Evolutionary conservation across 2,888 invertebrate species (phyloP), one percentile per base, ranked within the genome.

Genomic region (Dastarcus helophoroides): DNA sequence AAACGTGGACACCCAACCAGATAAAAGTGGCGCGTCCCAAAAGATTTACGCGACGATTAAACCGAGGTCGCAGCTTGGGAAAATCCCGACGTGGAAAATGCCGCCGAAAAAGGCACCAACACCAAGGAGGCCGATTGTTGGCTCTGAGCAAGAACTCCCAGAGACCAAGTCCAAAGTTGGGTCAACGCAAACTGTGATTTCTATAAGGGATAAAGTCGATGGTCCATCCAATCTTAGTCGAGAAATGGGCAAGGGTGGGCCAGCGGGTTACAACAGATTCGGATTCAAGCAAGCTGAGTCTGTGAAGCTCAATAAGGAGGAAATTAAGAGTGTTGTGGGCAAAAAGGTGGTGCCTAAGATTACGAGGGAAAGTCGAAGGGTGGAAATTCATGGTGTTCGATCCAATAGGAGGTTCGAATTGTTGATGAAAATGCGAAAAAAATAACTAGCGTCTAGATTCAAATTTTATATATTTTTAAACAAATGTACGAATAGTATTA

Each of bases 401-500:
- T 73, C 74, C 0, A 82, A 82, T 54, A 64, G 78, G 21, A 63
- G 81, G 23, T 82, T 82, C 44, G 78, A 81, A 32, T 53, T 81
- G 31, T 73, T 78, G 46, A 81, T 80, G 80, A 64, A 71, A 43
- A 65, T 73, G 55, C 41, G 53, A 22, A 39, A 44, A 12, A 42
- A 43, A 22, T 35, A 36, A 26, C 31, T 39, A n/a, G n/a, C n/a
- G n/a, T n/a, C n/a, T n/a, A n/a, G n/a, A n/a, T n/a, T n/a, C n/a
- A n/a, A n/a, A n/a, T n/a, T n/a, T n/a, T n/a, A n/a, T n/a, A n/a
- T n/a, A n/a, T n/a, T n/a, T n/a, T n/a, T n/a, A n/a, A n/a, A n/a
- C n/a, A n/a, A n/a, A n/a, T n/a, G n/a, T n/a, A n/a, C n/a, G n/a
- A n/a, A n/a, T n/a, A n/a, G n/a, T n/a, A n/a, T n/a, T n/a, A n/a